Evolutionary conservation across 2,797 vertebrate species (phyloP), one percentile per base, ranked within the genome.

Genomic region (Mycteria americana): DNA sequence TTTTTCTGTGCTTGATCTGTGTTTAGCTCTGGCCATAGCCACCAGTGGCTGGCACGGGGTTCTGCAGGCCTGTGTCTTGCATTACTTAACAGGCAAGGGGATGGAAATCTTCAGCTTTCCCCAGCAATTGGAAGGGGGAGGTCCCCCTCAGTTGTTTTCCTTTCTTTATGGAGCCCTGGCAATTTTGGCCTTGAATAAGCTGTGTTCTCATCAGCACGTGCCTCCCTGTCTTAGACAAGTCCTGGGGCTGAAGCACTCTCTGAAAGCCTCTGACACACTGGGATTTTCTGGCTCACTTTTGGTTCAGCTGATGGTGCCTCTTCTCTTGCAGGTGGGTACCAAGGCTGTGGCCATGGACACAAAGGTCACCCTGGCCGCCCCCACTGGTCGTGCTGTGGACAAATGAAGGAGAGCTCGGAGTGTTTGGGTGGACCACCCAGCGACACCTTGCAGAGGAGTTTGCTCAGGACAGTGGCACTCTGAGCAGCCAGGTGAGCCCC

Each of bases 371-470:
- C 99, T 1, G 99, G 99, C 33, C 98, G 98, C 93, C 98, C 98
- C 1, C 99, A 99, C 97, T 99, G 99, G 99, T 99, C 99, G 0
- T 99, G 99, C 96, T 99, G 99, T 82, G 99, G 99, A 76, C 98
- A 97, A 89, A 97, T 98, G 6, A 77, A 80, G 4, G 98, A 99
- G 97, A 98, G 94, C 78, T 99, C 99, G 0, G 99, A 99, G 86
- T 99, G 99, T 93, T 92, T 97, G 23, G 93, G 96, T 35, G 75
- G 5, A 23, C 63, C 82, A 5, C 41, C 60, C 53, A 53, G 96
- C 0, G 88, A 96, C 43, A 84, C 95, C 3, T 93, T 96, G 3
- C 97, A 98, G 0, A 98, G 97, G 13, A 96, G 98, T 48, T 98
- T 98, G 33, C 96, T 99, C 51, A 97, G 98, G 79, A 99, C 99